Evolutionary conservation across 2,113 vertebrate genomes (phyloP), one percentile per base, ranked within the genome.

Genomic region (Festucalex cinctus): DNA sequence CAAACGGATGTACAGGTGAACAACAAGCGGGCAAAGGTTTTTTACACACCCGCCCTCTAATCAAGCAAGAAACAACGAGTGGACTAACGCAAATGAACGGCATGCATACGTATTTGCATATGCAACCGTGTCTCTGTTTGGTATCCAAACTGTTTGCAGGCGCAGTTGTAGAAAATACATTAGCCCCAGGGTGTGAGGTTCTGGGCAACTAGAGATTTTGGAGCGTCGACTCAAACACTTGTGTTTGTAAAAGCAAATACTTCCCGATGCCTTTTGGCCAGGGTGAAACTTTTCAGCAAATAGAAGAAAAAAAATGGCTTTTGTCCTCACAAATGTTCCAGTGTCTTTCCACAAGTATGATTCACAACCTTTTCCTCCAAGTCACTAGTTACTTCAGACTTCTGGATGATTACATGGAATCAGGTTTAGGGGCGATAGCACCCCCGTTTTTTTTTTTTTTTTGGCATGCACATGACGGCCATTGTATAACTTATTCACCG

Each of bases 141-240:
- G 46, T 64, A 59, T 69, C 57, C 35, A 70, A 43, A 44, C n/a
- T 32, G 59, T 56, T 46, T 63, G 39, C 63, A 74, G 49, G 41
- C 73, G 68, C 73, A 74, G 76, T 74, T 74, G 58, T 22, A 80
- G 65, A 77, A 57, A 90, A 88, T 85, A 88, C 61, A 72, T 84
- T 88, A 86, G 86, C 86, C 88, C 1, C 60, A 83, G 83, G 88
- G 75, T 73, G 81, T 54, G 9, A 76, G 65, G 80, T 88, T 87
- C 86, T 76, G 63, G 76, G 72, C 69, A 37, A 76, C 56, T 28
- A 56, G 63, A 81, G 63, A 83, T 83, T 85, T 80, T 83, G 82
- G 28, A 68, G 76, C 73, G 76, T 37, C 53, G 49, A 43, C 62
- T 65, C 28, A 70, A 75, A 69, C 14, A 26, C 37, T 62, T 1